Base-by-base conservation (phyloP, 1,140 invertebrate genomes). In the Lucilia sericata region DNA sequence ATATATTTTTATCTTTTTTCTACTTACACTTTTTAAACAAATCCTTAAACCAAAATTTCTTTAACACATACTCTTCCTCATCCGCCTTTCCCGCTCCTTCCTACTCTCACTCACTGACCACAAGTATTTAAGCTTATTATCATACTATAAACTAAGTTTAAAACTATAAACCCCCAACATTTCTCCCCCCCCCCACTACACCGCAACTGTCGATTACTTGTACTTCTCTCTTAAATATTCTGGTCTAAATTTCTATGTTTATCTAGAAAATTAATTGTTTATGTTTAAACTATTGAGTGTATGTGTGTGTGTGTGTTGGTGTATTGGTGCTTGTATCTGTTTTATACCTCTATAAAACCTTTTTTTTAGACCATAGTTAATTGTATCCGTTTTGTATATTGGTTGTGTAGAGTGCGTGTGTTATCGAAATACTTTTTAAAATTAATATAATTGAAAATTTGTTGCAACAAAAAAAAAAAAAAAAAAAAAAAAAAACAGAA, bases 161-260 rank as follows among this genome's bases (percentile, higher is more conserved):
- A 25, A 70, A 70, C 19, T 70, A 80, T 25, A 30, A 2, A 2
- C 25, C 25, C 21, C n/a, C n/a, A n/a, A n/a, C n/a, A n/a, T n/a
- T n/a, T 36, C 5, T 17, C 17, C 36, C 76, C 10, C 34, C 14
- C 74, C 74, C 2, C 74, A 42, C 13, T 30, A 9, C n/a, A 34
- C 34, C 30, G 76, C 21, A 49, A 80, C 76, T 80, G 76, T 80
- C 76, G 76, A 80, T 80, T 80, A 80, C 42, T 89, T 90, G 88
- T 89, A 88, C 89, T 90, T 90, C 86, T 90, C 88, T 90, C 89
- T 90, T 90, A 90, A 90, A 90, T 90, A 90, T 87, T 86, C 87
- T 86, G 88, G 89, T 86, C 86, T 70, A 81, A 87, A 87, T 87
- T 88, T 88, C 74, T 84, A 87, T 89, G 89, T 90, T 90, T 88